phyloP scores from a whole-genome alignment of 2,888 invertebrate species.

The Portevinia maculata region DNA sequence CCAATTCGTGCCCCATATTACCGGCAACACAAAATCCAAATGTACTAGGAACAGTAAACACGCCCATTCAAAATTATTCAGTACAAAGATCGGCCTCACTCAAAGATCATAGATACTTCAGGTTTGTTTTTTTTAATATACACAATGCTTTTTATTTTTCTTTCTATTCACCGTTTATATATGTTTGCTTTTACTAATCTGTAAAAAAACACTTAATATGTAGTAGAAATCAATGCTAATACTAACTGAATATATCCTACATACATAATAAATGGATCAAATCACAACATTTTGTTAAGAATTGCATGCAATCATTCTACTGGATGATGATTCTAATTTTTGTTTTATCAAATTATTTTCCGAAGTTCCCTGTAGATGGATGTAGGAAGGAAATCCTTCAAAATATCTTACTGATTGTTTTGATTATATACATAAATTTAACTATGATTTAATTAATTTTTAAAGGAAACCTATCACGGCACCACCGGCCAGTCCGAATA shows the following conservation, averaged over 20 bases:
- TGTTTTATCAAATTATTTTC: conserved; percentile 23
- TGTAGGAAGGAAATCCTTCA: conserved; percentile 28
- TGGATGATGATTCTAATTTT: conserved; percentile 15
- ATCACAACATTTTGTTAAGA: conserved; percentile 27
- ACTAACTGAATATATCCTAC: conserved; percentile 24
- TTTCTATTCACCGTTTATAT: conserved; percentile 50
- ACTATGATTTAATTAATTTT: conserved; percentile 41
- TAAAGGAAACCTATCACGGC: conserved; percentile 79
- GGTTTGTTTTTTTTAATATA: conserved; percentile 81
- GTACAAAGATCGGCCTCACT: conserved; percentile 86
- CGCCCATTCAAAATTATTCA: conserved; percentile 84
- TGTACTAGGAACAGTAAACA: conserved; percentile 80
- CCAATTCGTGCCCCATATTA: conserved; percentile 91
- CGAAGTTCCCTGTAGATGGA: conserved; percentile 30
- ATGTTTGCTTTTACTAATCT: conserved; percentile 53
- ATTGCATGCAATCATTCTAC: conserved; percentile 48
- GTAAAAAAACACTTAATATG: not conserved
- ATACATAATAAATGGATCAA: conserved; percentile 20
- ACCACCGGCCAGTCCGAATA: conserved; percentile 79
- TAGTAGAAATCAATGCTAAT: conserved; percentile 39
- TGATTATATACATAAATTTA: not conserved
- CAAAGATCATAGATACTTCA: conserved; percentile 83
- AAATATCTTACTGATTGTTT: not conserved
- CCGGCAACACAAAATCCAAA: conserved; percentile 84
- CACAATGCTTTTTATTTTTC: conserved; percentile 35